These are phyloP conservation scores for Crotalus helleri DNA, from an alignment of 2,113 vertebrate genomes.

Conservation along the genomic window DNA sequence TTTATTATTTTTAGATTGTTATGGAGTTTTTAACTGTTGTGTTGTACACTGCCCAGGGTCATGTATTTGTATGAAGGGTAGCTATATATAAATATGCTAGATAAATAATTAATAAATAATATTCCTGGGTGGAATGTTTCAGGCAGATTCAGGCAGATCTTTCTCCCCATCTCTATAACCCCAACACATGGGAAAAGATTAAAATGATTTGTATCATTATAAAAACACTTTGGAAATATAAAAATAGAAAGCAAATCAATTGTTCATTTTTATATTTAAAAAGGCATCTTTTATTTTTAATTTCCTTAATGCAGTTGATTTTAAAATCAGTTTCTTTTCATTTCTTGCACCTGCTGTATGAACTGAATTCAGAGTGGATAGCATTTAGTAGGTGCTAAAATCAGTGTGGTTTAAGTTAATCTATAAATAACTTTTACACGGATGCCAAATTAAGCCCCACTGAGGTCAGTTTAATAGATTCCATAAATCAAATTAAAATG, in stretches of 20 bases:
- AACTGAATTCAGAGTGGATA: background rate
- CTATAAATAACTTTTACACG: background rate
- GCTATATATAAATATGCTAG: background rate
- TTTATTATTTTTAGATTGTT: background rate
- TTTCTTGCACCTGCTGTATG: background rate
- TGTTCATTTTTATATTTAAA: background rate
- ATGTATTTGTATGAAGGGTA: background rate
- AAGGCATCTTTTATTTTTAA: background rate
- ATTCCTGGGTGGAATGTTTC: constrained; percentile 17
- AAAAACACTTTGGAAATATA: background rate
- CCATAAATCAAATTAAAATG: background rate
- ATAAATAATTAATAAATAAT: background rate
- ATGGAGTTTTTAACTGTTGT: background rate
- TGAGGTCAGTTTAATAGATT: background rate
- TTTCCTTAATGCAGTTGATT: background rate
- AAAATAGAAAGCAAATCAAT: constrained; percentile 8
- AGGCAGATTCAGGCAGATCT: background rate
- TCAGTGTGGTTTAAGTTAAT: background rate
- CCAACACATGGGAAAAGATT: background rate
- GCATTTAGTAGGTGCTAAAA: background rate
- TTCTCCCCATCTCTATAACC: constrained; percentile 20
- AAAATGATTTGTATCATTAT: background rate
- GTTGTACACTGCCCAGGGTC: background rate
- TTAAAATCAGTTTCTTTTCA: background rate
- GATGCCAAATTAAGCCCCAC: background rate